Conservation (phyloP, 2,797 vertebrate genomes). For the Coccyzus lansbergi region DNA sequence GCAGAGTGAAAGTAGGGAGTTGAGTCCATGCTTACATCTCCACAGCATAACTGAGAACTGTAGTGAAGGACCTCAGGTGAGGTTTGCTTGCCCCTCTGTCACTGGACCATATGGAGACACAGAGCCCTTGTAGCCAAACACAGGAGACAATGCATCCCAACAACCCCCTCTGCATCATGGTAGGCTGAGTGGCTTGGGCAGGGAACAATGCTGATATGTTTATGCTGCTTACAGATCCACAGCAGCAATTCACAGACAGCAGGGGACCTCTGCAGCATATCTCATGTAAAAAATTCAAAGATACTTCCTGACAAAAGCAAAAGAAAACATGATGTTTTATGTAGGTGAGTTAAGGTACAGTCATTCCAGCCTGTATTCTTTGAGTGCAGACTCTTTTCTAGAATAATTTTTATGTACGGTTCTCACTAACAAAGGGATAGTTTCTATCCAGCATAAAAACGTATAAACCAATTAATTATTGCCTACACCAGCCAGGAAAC, state of each 20-base stretch:
- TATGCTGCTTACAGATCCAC: background rate
- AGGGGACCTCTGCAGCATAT: background rate
- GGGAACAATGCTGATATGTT: fast-evolving
- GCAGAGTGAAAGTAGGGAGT: fast-evolving
- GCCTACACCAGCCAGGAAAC: background rate
- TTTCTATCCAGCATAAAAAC: background rate
- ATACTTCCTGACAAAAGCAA: background rate
- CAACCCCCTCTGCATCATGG: fast-evolving
- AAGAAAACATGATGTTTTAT: background rate
- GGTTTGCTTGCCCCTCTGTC: background rate
- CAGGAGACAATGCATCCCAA: background rate
- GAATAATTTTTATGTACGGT: background rate
- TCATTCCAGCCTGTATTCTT: background rate
- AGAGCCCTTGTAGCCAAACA: background rate
- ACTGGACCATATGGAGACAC: background rate
- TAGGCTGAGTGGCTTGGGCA: background rate
- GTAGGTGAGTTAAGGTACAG: background rate
- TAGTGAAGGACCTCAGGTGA: no score
- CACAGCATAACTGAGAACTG: fast-evolving
- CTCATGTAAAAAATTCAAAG: background rate
- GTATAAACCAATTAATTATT: conserved; percentile 1
- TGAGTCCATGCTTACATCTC: background rate
- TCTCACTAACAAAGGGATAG: background rate
- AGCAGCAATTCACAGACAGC: background rate
- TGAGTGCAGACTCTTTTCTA: background rate